Evolutionary conservation across 2,113 vertebrate genomes (phyloP), one percentile per base, ranked within the genome.

Genomic region (Cariama cristata): DNA sequence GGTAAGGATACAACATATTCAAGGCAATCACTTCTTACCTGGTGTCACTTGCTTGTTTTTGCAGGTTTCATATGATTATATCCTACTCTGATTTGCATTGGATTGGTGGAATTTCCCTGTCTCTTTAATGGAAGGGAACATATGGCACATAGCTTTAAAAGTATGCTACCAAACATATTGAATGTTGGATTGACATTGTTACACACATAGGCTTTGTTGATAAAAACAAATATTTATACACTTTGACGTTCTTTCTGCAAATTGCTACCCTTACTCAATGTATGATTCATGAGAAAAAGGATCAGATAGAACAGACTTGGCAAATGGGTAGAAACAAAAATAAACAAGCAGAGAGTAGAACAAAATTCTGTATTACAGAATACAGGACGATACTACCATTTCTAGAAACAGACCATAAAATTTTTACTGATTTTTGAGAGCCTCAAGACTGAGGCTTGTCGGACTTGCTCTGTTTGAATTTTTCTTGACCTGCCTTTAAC

Each of bases 221-320:
- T 86, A 94, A 94, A 96, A 94, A 81, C 92, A 97, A 94, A 94
- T 95, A 94, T 91, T 97, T 95, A 88, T 88, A 88, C 66, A 68
- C 44, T 60, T 49, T 96, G 96, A 96, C 81, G 93, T 96, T 79
- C 79, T 83, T 90, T 72, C 92, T 92, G 81, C 96, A 95, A 88
- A 92, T 93, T 95, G 74, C 49, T 96, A 93, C 50, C 93, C 85
- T 53, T 86, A 72, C 75, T 94, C 66, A 73, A 76, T 94, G 69
- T 90, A 92, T 90, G 77, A 96, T 97, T 94, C 92, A 96, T 93
- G 89, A 95, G 90, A 73, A 91, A 93, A 79, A 82, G 35, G 74
- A 95, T 85, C 85, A 90, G 77, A 92, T 62, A 92, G 55, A 94
- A 94, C 24, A 92, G 87, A 83, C 35, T 90, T 94, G 88, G 84